Base-by-base conservation (phyloP, 2,797 vertebrate genomes). In the Euphonia xanthogaster region DNA sequence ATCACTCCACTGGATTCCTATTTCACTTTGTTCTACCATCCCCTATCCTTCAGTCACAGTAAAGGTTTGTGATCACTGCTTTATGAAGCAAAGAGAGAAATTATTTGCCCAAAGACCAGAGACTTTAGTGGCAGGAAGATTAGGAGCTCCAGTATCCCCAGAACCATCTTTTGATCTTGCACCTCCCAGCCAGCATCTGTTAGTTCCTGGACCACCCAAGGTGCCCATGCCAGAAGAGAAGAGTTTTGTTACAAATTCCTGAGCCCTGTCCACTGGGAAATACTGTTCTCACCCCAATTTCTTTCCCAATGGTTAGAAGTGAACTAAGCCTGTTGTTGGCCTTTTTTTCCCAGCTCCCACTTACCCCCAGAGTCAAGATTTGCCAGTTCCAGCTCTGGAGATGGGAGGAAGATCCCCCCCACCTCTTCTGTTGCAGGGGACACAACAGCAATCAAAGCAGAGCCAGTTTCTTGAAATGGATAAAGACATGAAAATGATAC, bases 381-480 rank as follows among this genome's bases (percentile, higher is more conserved):
- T 83, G 57, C 84, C 72, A 77, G 78, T 74, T 92, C 71, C 78
- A 94, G 90, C 84, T 66, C 85, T 44, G 57, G 70, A 88, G 63
- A 67, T 6, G 27, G 42, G 20, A 86, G 35, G 27, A 90, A 67
- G 53, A 50, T 77, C n/a, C 42, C 21, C 21, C 17, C 12, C 50
- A 68, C 18, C 58, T 81, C 62, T 68, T 72, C 51, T 78, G 73
- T 39, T 75, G 70, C 66, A 81, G 70, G 51, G 28, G n/a, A 74
- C 55, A 57, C 48, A 82, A 62, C 18, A 47, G 51, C 48, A 48
- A 67, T 75, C 71, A 58, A 82, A 57, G 76, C 55, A 96, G 78
- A 94, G 74, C 91, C 88, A 80, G 86, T 72, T 85, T 92, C 84
- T 89, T 96, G 97, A 98, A 97, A 98, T 96, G 95, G 80, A 94